phyloP scores from a whole-genome alignment of 2,113 vertebrate genomes.

The Scortum barcoo region DNA sequence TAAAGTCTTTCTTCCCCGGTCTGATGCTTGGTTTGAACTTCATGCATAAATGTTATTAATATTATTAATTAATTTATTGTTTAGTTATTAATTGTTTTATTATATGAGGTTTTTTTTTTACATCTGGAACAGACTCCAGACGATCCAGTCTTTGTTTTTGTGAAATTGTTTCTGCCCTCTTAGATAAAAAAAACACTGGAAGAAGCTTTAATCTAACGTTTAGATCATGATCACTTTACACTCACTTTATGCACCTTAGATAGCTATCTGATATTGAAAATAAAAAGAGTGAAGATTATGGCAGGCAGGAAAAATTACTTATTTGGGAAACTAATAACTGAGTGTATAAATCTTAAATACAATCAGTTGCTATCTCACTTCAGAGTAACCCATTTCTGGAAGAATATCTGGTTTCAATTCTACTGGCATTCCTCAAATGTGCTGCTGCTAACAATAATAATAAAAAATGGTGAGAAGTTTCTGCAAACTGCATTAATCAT shows the following conservation, averaged over 20 bases:
- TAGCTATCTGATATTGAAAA: neutral
- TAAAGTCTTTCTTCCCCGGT: too few species aligned
- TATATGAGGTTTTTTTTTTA: too few species aligned
- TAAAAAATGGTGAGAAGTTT: neutral
- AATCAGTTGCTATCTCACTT: neutral
- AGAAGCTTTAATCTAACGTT: neutral
- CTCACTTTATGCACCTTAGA: neutral
- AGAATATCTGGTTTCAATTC: neutral
- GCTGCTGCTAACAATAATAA: neutral
- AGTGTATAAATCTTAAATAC: neutral
- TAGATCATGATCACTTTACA: neutral
- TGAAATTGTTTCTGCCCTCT: neutral
- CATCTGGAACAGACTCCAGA: too few species aligned
- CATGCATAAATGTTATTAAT: too few species aligned
- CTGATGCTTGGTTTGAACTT: too few species aligned
- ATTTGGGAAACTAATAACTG: neutral
- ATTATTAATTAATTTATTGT: too few species aligned
- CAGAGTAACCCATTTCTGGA: neutral
- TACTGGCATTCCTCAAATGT: neutral
- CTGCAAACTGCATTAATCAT: neutral
- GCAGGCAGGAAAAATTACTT: neutral
- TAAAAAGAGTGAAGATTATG: neutral
- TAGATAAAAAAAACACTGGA: neutral
- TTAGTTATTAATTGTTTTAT: too few species aligned
- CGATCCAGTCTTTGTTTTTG: neutral